phyloP scores from a whole-genome alignment of 2,113 vertebrate species.

The Microtus ochrogaster region DNA sequence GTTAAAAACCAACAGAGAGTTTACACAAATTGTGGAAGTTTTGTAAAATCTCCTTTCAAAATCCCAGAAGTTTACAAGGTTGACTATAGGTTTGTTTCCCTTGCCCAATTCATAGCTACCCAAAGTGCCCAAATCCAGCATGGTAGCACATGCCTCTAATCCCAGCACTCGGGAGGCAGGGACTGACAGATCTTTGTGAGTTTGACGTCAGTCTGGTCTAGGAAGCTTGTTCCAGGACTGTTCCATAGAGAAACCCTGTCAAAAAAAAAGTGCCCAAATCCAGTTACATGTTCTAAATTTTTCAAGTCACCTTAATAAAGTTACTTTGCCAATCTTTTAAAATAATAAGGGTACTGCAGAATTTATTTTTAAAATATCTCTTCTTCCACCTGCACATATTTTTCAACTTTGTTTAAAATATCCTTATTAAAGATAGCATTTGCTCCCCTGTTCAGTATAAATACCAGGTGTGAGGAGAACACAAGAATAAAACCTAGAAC shows the following conservation, averaged over 20 bases:
- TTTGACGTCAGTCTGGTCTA: too few relatives aligned
- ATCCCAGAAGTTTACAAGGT: background rate
- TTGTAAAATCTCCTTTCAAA: constrained; percentile 41
- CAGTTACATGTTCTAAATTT: background rate
- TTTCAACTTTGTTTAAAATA: constrained; percentile 77
- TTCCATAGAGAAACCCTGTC: too few relatives aligned
- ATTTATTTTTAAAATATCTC: constrained; percentile 63
- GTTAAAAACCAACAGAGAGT: constrained; percentile 47
- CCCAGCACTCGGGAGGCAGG: too few relatives aligned
- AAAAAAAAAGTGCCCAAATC: constrained; percentile 29
- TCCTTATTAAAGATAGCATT: constrained; percentile 77
- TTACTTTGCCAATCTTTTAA: constrained; percentile 7
- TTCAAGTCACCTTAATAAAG: background rate
- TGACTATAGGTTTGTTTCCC: background rate
- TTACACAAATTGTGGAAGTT: background rate
- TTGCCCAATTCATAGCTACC: background rate
- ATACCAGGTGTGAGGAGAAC: constrained; percentile 71
- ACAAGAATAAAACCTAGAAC: constrained; percentile 59
- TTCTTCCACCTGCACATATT: constrained; percentile 77
- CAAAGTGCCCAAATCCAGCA: constrained; percentile 26
- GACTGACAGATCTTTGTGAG: too few relatives aligned
- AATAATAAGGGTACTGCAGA: constrained; percentile 48
- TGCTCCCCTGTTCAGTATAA: constrained; percentile 73
- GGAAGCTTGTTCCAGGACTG: too few relatives aligned
- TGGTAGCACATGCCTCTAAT: too few relatives aligned